phyloP scores from a whole-genome alignment of 2,797 vertebrate genomes.

The Carapus acus region DNA sequence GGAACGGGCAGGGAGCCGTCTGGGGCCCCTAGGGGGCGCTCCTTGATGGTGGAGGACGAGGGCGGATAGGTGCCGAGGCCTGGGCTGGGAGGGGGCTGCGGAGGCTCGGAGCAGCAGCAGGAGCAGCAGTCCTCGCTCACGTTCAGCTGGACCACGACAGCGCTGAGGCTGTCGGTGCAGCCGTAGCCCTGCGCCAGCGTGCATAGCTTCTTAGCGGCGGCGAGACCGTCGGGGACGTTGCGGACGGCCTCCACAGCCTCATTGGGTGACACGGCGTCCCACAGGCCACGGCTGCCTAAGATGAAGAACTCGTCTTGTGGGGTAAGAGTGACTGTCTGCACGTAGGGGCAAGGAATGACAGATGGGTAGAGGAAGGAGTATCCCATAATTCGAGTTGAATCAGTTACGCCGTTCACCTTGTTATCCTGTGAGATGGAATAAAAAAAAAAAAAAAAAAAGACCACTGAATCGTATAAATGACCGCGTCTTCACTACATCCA shows the following conservation, averaged over 20 bases:
- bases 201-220: conserved; percentile 94
- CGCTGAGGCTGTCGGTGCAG: conserved; percentile 90
- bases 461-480: too few relatives aligned
- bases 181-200: conserved; percentile 95
- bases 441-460: too few relatives aligned
- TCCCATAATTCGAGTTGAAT: conserved; percentile 94
- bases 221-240: conserved; percentile 86
- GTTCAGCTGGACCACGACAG: conserved; percentile 92
- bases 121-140: conserved; percentile 96
- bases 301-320: conserved; percentile 97
- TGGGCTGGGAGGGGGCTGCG: conserved; percentile 80
- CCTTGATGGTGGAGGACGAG: conserved; percentile 75
- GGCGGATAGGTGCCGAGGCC: conserved; percentile 75
- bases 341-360: conserved; percentile 87
- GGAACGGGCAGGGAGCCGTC: conserved; percentile 75
- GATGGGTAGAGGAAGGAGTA: conserved; percentile 98
- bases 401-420: conserved; percentile 96
- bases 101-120: conserved; percentile 88
- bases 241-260: conserved; percentile 90
- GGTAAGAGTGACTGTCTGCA: conserved; percentile 87
- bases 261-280: conserved; percentile 81
- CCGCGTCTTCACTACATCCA: too few relatives aligned
- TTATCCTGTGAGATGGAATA: conserved; percentile 77
- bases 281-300: conserved; percentile 90
- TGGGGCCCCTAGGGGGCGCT: conserved; percentile 77